These are phyloP conservation scores for Hippocampus comes DNA, from an alignment of 2,113 vertebrate genomes.

Conservation along the genomic window DNA sequence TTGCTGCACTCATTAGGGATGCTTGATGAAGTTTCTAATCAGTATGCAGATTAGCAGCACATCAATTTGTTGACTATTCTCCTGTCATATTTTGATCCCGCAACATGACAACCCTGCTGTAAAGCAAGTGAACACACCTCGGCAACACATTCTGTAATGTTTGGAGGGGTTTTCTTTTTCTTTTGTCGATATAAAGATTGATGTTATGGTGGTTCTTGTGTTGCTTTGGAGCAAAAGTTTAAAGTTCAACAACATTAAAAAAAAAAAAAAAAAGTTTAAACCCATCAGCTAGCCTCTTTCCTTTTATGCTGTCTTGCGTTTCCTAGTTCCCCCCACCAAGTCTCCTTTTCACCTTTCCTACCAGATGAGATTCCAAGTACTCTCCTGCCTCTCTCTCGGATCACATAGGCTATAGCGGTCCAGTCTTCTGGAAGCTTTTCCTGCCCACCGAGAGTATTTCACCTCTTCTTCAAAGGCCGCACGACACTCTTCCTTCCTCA, in stretches of 20 bases:
- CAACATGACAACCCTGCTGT: constrained; percentile 15
- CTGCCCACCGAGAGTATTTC: too few species aligned
- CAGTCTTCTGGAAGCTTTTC: too few species aligned
- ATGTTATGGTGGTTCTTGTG: neutral
- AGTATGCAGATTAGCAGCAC: constrained; percentile 71
- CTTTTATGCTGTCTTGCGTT: too few species aligned
- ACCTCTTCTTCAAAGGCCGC: too few species aligned
- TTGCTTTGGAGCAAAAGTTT: neutral
- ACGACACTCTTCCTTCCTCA: too few species aligned
- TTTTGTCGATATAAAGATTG: neutral
- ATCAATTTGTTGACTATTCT: constrained; percentile 60
- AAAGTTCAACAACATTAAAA: neutral
- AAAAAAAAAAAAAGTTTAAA: neutral
- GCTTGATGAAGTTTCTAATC: constrained; percentile 73
- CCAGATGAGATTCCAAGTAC: too few species aligned
- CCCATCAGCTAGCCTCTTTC: neutral
- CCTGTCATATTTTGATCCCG: constrained; percentile 30
- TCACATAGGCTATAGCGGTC: too few species aligned
- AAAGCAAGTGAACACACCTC: constrained; percentile 33
- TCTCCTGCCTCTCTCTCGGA: too few species aligned
- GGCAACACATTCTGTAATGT: neutral
- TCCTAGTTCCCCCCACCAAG: too few species aligned
- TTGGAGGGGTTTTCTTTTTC: neutral
- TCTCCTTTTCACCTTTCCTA: too few species aligned
- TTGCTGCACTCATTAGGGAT: constrained; percentile 63